phyloP scores from a whole-genome alignment of 2,797 vertebrate genomes.

The Microchirus variegatus region DNA sequence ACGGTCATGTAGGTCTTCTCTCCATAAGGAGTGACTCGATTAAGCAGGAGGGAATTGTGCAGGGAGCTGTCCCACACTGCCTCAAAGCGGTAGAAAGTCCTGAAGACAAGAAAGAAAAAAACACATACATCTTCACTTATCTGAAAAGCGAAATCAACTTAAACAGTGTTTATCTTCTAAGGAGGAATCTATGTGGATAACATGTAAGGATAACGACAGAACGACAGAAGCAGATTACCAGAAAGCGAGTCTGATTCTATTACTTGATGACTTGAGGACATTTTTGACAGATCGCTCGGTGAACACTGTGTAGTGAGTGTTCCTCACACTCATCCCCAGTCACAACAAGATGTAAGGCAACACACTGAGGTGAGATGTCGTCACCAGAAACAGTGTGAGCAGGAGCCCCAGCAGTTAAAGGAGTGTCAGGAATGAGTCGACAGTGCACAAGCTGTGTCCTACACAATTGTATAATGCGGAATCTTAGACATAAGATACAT shows the following conservation, averaged over 20 bases:
- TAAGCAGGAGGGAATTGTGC: constrained; percentile 97
- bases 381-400: constrained; percentile 22
- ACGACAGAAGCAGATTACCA: neutral
- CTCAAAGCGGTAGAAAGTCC: constrained; percentile 97
- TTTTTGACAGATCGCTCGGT: constrained; percentile 8
- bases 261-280: neutral
- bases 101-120: constrained; percentile 57
- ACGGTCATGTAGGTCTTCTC: constrained; percentile 99
- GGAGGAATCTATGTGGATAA: too few relatives aligned
- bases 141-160: neutral
- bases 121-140: neutral
- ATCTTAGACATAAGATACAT: too few relatives aligned
- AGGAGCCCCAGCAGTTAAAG: constrained; percentile 14
- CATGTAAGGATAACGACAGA: neutral
- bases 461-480: neutral
- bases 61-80: constrained; percentile 99
- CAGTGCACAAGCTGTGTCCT: constrained; percentile 3
- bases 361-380: constrained; percentile 39
- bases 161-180: neutral
- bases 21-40: constrained; percentile 94
- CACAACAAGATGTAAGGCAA: constrained; percentile 39
- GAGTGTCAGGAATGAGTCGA: constrained; percentile 18
- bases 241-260: neutral
- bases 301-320: constrained; percentile 29
- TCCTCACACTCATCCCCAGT: constrained; percentile 19